Base-by-base conservation (phyloP, 2,113 vertebrate species). In the Ammodytes dubius region DNA sequence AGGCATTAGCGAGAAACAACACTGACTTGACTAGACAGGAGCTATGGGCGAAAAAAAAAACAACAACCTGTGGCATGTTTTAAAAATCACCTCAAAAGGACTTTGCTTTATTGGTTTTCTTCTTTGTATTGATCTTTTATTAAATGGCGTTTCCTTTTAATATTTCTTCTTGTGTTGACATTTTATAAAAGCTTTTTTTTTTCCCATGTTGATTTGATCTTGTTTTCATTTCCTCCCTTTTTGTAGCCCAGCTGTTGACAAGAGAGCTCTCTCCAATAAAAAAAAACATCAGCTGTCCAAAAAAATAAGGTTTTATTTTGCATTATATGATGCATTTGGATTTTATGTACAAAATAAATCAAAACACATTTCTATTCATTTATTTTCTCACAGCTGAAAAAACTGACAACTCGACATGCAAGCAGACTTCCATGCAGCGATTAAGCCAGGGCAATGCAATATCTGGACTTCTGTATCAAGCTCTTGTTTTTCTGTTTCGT, bases 141-240 rank as follows among this genome's bases (percentile, higher is more conserved):
- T 65, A 61, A 67, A 70, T 59, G 46, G 70, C 50, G n/a, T 64
- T 47, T 77, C 12, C 14, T 58, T 52, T 50, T 66, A 35, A 76
- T 70, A 60, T 82, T 72, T 54, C 68, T 35, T 56, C 40, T 57
- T 42, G 15, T 84, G 73, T 67, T 63, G 70, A 70, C 60, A 64
- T 82, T 52, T 71, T 10, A 6, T 35, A 42, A 66, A 60, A 46
- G 14, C 14, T 11, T 47, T 17, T 64, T 47, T 61, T 46, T 15
- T 27, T 27, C 27, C 27, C 27, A 27, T 49, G 42, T 65, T 66
- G 74, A 69, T 68, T 76, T 46, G 59, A 91, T 83, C 71, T 81
- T 47, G 6, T 68, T 67, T 81, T 87, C 65, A 88, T 88, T 90
- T 87, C 70, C 79, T 75, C 4, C 8, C 12, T 14, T n/a, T 73